Base-by-base conservation (phyloP, 2,797 vertebrate species). In the Martes flavigula region DNA sequence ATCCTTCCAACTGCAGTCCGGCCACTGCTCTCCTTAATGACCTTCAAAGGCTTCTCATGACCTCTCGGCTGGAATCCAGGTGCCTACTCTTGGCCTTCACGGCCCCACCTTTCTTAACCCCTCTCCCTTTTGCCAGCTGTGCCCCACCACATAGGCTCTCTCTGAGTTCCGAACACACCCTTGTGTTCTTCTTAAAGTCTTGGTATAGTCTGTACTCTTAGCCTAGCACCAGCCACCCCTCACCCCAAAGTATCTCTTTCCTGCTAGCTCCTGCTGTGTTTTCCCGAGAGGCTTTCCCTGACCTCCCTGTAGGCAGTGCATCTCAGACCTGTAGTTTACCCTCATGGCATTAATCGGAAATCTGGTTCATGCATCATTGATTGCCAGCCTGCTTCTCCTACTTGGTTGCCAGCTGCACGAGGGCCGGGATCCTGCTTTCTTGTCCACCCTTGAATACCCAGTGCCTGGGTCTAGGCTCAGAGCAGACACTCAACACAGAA, bases 1-100 rank as follows among this genome's bases (percentile, higher is more conserved):
- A 0, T n/a, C 64, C 43, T 81, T 82, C 58, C 46, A 38, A 30
- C 5, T 38, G 60, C 18, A 43, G 40, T 21, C 12, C 0, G 35
- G 15, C 12, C 48, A 2, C 62, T 68, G 82, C 38, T 64, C 13
- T 82, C n/a, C 56, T 72, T 46, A 70, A 18, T 17, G 35, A n/a
- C 27, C 51, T 58, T 84, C 27, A 18, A 72, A 43, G 64, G 10
- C 86, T 90, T 94, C 93, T 85, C 30, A 13, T 38, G 77, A 54
- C 25, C 25, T 75, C 48, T 90, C 23, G 51, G 15, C 43, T 38
- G 56, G 75, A 83, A 75, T 35, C 48, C 62, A 27, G 25, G n/a
- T 62, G 38, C 15, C 56, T 90, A 10, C 40, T 32, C n/a, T 66
- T 27, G 32, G 43, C 64, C 38, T 9, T 2, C 25, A 7, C 2